Base-by-base conservation (phyloP, 23 tunicate species). In the Clavelina lepadiformis region DNA sequence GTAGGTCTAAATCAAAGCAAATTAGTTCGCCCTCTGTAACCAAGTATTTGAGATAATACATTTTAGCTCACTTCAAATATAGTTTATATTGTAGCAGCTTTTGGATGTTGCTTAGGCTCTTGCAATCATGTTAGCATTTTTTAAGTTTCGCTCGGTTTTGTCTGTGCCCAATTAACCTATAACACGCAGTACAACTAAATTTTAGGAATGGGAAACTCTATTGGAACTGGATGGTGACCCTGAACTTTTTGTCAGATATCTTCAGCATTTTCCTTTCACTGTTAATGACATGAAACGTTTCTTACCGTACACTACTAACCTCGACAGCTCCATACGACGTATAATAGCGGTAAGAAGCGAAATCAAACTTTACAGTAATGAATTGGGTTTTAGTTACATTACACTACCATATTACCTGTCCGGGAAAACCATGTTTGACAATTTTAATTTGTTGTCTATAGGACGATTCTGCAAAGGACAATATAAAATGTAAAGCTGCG, bases 151-250 rank as follows among this genome's bases (percentile, higher is more conserved):
- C n/a, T n/a, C n/a, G n/a, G n/a, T n/a, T n/a, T n/a, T n/a, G n/a
- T n/a, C n/a, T n/a, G n/a, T n/a, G n/a, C n/a, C n/a, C n/a, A n/a
- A n/a, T n/a, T n/a, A n/a, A n/a, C n/a, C n/a, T n/a, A n/a, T n/a
- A n/a, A n/a, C n/a, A n/a, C n/a, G n/a, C n/a, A n/a, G n/a, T n/a
- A n/a, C n/a, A n/a, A n/a, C 21, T 54, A 15, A 31, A 3, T 41
- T 63, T 13, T 28, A 76, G 82, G 53, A 38, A 7, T 76, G 82
- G 82, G 55, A 7, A 54, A 52, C 28, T 24, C 66, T 76, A 31
- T 44, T 76, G 65, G 73, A 76, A 24, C 31, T 66, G 52, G 82
- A 76, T 38, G 59, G 52, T 18, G 82, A 76, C 22, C 82, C 82
- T 6, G 73, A 76, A 65, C 19, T 41, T 28, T 76, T 76, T 27